phyloP scores from a whole-genome alignment of 2,797 vertebrate genomes.

The Mycteria americana region DNA sequence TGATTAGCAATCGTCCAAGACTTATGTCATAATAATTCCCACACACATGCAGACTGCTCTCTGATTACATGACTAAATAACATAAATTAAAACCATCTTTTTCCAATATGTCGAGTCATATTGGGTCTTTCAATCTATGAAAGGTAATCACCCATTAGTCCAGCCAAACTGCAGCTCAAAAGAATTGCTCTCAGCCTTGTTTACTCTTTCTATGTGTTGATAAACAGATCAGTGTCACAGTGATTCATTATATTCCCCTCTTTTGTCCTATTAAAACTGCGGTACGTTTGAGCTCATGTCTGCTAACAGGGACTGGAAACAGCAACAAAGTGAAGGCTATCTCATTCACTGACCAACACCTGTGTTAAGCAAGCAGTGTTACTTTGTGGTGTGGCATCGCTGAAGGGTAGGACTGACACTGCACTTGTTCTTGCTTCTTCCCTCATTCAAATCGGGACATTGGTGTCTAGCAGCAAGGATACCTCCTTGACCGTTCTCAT shows the following conservation, averaged over 20 bases:
- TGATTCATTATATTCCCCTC: background rate
- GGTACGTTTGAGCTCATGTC: background rate
- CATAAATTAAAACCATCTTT: slow-evolving; percentile 39
- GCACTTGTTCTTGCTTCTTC: background rate
- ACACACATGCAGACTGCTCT: background rate
- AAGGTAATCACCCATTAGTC: background rate
- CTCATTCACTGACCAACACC: background rate
- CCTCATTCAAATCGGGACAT: background rate
- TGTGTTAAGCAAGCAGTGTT: background rate
- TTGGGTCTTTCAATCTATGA: background rate
- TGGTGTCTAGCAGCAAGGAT: background rate
- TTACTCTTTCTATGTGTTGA: background rate
- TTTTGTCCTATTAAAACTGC: background rate
- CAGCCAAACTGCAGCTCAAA: background rate
- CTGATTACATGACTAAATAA: slow-evolving; percentile 24
- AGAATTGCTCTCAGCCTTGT: background rate
- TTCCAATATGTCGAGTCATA: background rate
- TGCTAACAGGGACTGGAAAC: background rate
- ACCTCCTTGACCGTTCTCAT: background rate
- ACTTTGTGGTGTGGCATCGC: background rate
- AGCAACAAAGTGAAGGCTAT: background rate
- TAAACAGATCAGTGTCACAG: background rate
- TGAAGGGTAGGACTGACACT: background rate
- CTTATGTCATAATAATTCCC: slow-evolving; percentile 41
- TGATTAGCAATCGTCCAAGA: slow-evolving; percentile 43